Conservation (phyloP, 2,113 vertebrate species). For the Lepus americanus region DNA sequence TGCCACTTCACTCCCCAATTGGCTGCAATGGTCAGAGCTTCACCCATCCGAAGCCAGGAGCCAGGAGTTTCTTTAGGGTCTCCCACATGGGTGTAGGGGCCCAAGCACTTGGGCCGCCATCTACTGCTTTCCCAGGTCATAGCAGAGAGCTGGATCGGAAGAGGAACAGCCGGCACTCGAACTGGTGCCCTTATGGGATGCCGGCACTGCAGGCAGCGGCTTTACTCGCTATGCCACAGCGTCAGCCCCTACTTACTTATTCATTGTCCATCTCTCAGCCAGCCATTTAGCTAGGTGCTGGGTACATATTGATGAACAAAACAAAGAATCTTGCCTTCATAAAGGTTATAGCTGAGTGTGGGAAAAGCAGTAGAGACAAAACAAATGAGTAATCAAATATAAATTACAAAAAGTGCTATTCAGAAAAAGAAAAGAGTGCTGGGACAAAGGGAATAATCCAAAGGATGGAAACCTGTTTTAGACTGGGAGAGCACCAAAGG, state of each 20-base stretch:
- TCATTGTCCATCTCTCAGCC: background rate
- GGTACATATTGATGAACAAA: background rate
- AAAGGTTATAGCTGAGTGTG: background rate
- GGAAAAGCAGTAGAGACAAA: background rate
- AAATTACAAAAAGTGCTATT: background rate
- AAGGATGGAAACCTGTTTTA: background rate
- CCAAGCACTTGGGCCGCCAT: too few relatives aligned
- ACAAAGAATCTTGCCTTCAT: constrained; percentile 22
- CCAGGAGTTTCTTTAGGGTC: too few relatives aligned
- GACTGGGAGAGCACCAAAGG: background rate
- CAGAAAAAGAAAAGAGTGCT: background rate
- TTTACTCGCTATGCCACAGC: background rate
- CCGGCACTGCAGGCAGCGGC: too few relatives aligned
- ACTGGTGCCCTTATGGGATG: too few relatives aligned
- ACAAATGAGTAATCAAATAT: constrained; percentile 28
- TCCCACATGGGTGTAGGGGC: too few relatives aligned
- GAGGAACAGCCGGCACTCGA: too few relatives aligned
- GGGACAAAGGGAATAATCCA: background rate
- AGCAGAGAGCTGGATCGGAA: too few relatives aligned
- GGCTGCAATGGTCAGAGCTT: too few relatives aligned
- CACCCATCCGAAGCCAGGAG: too few relatives aligned
- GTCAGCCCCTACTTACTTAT: background rate
- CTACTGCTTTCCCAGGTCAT: too few relatives aligned
- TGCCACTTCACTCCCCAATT: too few relatives aligned
- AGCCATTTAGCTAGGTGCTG: background rate